phyloP scores from a whole-genome alignment of 2,888 invertebrate genomes.

The Oxycera nigricornis region DNA sequence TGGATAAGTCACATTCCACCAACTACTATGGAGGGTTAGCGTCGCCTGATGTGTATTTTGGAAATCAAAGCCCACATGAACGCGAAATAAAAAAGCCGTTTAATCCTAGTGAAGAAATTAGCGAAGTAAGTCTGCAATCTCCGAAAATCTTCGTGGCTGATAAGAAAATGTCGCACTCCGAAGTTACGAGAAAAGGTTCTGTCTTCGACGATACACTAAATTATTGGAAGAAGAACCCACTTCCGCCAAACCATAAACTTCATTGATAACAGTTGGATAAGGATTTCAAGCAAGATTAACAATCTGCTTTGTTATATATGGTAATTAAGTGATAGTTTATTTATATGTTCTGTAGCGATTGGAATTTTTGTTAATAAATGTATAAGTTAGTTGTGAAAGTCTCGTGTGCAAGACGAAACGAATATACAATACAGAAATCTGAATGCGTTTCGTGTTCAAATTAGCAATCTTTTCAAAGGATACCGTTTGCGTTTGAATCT shows the following conservation, averaged over 20 bases:
- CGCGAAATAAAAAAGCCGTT: neutral
- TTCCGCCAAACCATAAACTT: constrained; percentile 46
- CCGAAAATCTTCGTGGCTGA: constrained; percentile 3
- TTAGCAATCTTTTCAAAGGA: too few relatives aligned
- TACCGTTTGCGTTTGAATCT: too few relatives aligned
- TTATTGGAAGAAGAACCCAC: constrained; percentile 39
- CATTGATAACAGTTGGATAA: neutral
- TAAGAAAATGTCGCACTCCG: neutral
- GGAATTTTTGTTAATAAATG: constrained; percentile 36
- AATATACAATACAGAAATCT: too few relatives aligned
- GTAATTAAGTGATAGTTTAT: neutral
- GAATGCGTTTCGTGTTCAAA: too few relatives aligned
- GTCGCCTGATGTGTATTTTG: constrained; percentile 44
- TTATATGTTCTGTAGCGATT: constrained; percentile 1
- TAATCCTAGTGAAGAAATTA: constrained; percentile 35
- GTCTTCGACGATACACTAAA: constrained; percentile 32
- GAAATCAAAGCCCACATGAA: neutral
- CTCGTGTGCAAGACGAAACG: too few relatives aligned
- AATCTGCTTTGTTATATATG: constrained; percentile 20
- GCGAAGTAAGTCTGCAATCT: constrained; percentile 19
- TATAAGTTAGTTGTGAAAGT: neutral
- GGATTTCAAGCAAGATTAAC: neutral
- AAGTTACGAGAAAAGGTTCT: constrained; percentile 15
- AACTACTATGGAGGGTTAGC: constrained; percentile 61
- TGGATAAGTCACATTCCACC: constrained; percentile 60